Percentiles rank a stretch among this genome's conserved stretches.
phyloP scores from a whole-genome alignment of 1,140 invertebrate genomes.

The Pinna nobilis region DNA sequence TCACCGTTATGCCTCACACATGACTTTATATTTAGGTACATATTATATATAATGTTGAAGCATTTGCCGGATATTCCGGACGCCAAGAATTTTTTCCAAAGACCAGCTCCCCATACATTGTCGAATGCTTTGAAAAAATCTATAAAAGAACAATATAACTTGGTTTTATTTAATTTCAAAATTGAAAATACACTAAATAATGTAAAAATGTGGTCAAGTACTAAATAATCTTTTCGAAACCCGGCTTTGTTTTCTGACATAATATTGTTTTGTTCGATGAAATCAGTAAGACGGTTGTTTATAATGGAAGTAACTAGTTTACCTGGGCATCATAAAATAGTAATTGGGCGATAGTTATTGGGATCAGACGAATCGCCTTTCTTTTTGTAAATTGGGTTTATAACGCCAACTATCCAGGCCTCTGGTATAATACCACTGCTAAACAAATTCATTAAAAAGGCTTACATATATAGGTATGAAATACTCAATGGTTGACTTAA shows the following conservation, averaged over 20 bases:
- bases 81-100: not conserved
- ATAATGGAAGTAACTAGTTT: conserved; percentile 13
- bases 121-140: conserved; percentile 8
- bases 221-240: conserved; percentile 17
- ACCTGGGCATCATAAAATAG: not conserved
- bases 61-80: not conserved
- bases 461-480: too few relatives aligned
- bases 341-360: conserved; percentile 11
- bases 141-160: conserved; percentile 8
- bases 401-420: too few relatives aligned
- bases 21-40: not conserved
- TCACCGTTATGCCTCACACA: not conserved
- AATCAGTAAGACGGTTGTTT: conserved; percentile 5
- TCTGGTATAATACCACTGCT: too few relatives aligned
- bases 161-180: conserved; percentile 3
- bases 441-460: too few relatives aligned
- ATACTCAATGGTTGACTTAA: too few relatives aligned
- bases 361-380: not conserved
- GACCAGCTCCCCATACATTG: not conserved
- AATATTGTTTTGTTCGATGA: not conserved
- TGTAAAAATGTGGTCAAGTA: conserved; percentile 12
- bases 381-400: too few relatives aligned
- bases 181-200: conserved; percentile 13
- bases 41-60: conserved; percentile 3
- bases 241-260: conserved; percentile 10